Evolutionary conservation across 53 echinoderm and acorn worm species (phyloP), one percentile per base, ranked within the genome.

Genomic region (Holothuria leucospilota): DNA sequence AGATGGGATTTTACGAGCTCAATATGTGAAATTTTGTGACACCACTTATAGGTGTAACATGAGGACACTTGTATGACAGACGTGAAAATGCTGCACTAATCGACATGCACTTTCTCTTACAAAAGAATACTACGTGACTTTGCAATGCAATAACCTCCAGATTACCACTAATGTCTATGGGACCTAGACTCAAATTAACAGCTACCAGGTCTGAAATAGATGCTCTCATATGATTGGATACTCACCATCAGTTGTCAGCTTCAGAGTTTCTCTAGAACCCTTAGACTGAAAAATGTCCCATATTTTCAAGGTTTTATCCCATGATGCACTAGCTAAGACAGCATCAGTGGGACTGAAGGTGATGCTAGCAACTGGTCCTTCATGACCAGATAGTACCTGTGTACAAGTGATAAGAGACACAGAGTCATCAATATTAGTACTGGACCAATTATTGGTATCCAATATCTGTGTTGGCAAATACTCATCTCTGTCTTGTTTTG

Each of bases 301-400:
- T 23, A 98, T 85, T 86, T 96, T 92, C 27, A 95, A 84, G 24
- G 99, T 93, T 66, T 95, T 95, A 64, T 98, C 99, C 99, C 99
- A 98, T 34, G 95, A 98, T 77, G 93, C 92, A 86, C 95, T 98
- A 27, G 99, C 99, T 82, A 98, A 85, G 42, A 93, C 88, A 58
- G 95, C 93, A n/a, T 91, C 94, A 30, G 90, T 86, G 53, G 95
- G 95, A 80, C 94, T 90, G 78, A 98, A 98, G 49, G 93, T 92
- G 20, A 98, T 85, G 60, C 90, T 85, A 0, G 93, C 87, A 23
- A 98, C 85, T n/a, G 99, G 99, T 7, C 95, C 99, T 64, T 95
- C 95, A 91, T 97, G 98, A 41, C 99, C 99, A 23, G 99, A 84
- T 18, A 98, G 89, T 12, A 98, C 95, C 99, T 98, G 74, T 29